Evolutionary conservation across 1,140 invertebrate species (phyloP), one percentile per base, ranked within the genome.

Genomic region (Sogatella furcifera): DNA sequence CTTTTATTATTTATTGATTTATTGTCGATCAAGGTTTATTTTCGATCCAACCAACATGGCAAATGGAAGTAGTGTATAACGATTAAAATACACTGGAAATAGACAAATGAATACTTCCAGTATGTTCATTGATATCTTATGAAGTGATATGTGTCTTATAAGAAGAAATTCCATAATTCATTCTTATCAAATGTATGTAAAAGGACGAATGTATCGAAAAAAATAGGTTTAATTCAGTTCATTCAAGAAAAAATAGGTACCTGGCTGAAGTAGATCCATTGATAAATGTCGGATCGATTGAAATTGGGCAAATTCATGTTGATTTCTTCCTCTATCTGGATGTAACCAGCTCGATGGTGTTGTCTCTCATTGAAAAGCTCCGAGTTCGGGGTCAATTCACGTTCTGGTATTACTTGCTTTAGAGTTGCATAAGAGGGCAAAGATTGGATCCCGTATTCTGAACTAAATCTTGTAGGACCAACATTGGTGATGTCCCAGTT

Each of bases 371-470:
- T 65, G 61, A 91, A 75, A 44, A 88, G 81, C 1, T 78, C 63
- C 55, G 83, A 88, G 5, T 74, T 68, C 22, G 83, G 56, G n/a
- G 68, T 68, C 56, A 88, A 80, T 72, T 95, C 86, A 31, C 77
- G 34, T 38, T 13, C 14, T 24, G 76, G 68, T 1, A 80, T 80
- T 0, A 79, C 82, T 17, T 78, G 78, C 61, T 64, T 67, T 66
- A 88, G 74, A 3, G 86, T 83, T 24, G 75, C 71, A 13, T 84
- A 71, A 5, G 84, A 84, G 0, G 95, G 92, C 42, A 90, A 76
- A 4, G 93, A 90, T 72, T 98, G 94, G 64, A 93, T 88, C 11
- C 97, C 97, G 72, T 96, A 99, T 73, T 99, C 97, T 0, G 95
- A 96, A 15, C 86, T 82, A 74, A 98, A 97, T 63, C 95, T 80